Base-by-base conservation (phyloP, 2,113 vertebrate genomes). In the Columba livia region DNA sequence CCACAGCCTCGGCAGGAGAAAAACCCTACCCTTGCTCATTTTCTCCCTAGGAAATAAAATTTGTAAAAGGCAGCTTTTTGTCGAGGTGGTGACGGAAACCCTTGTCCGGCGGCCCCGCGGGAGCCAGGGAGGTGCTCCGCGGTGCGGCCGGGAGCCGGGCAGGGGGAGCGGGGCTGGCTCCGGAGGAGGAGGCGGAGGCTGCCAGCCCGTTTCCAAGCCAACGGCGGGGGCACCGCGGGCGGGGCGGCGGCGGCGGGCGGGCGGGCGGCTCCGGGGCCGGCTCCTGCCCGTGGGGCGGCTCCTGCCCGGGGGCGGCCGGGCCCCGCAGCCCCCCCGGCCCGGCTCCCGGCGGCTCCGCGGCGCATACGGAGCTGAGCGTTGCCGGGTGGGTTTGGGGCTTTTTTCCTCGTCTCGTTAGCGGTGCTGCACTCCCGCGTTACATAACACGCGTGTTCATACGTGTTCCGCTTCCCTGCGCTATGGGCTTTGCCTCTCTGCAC, bases 161-260 rank as follows among this genome's bases (percentile, higher is more conserved):
- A 73, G 96, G 89, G 96, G 79, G 89, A 90, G 85, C 83, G 73
- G 89, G 83, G 91, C 93, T 86, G 96, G 93, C 93, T 80, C 93
- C 32, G 95, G 85, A 89, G 95, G 85, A 89, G 94, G 96, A 94
- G 93, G 29, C 82, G 91, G 81, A 73, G 81, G 47, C 81, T 79
- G 91, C 87, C 90, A 74, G 93, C 95, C 86, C 88, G 96, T 96
- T 95, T 94, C 96, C 95, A 95, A n/a, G 96, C 84, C 94, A 96
- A 95, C 96, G 70, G 73, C 86, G 74, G 88, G 85, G 72, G 88
- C 78, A 88, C 85, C 56, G 42, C 42, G 42, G 42, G 42, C 42
- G 42, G 42, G 42, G 42, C 42, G 42, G 42, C 42, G 42, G 42
- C 42, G 42, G 42, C 40, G 40, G 40, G 42, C 42, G 42, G 42